Conservation (phyloP, 2,888 invertebrate species). For the Bugulina stolonifera region DNA sequence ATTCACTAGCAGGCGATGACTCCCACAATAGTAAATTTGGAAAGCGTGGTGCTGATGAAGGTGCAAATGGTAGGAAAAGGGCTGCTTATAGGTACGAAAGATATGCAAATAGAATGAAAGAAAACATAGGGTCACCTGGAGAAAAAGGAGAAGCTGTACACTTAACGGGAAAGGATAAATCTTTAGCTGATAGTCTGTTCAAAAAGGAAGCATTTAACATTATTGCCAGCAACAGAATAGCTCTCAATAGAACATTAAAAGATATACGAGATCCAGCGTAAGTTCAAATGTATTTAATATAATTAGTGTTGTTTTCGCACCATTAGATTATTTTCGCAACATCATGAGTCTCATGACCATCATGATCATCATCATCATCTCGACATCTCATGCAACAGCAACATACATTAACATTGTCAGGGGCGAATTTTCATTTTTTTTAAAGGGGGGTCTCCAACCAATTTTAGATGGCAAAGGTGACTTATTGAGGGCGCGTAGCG, state of each 20-base stretch:
- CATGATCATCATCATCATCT: too few relatives aligned
- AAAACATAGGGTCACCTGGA: slow-evolving; percentile 41
- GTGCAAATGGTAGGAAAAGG: not conserved
- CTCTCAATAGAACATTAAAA: slow-evolving; percentile 72
- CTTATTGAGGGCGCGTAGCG: too few relatives aligned
- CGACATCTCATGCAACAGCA: too few relatives aligned
- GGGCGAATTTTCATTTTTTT: too few relatives aligned
- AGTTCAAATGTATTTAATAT: slow-evolving; percentile 34
- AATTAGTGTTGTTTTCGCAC: too few relatives aligned
- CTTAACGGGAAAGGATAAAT: slow-evolving; percentile 57
- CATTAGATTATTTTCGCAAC: too few relatives aligned
- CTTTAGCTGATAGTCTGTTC: slow-evolving; percentile 62
- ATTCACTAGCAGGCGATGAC: not conserved
- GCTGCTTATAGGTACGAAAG: slow-evolving; percentile 20
- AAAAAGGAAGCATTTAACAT: slow-evolving; percentile 81
- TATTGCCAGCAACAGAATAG: slow-evolving; percentile 77
- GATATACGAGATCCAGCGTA: slow-evolving; percentile 59
- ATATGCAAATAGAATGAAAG: slow-evolving; percentile 12
- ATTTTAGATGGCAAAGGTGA: too few relatives aligned
- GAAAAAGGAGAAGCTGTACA: slow-evolving; percentile 43
- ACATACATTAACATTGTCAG: too few relatives aligned
- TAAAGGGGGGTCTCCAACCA: too few relatives aligned
- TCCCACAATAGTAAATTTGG: not conserved
- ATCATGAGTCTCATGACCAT: too few relatives aligned
- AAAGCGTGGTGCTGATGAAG: not conserved